Conservation (phyloP, 1,140 invertebrate species). For the Planococcus citri region DNA sequence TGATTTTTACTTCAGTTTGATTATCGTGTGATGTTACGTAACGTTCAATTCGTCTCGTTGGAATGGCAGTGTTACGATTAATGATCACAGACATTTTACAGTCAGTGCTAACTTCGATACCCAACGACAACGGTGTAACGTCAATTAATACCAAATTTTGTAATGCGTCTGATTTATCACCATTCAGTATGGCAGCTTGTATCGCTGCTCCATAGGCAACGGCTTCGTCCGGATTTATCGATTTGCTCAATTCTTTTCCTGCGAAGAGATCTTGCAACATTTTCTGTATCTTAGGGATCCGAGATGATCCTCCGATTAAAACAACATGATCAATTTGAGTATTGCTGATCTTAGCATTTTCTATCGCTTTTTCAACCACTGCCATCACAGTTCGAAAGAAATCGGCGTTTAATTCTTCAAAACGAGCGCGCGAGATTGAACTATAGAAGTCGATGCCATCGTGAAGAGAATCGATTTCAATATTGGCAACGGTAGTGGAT, state of each 20-base stretch:
- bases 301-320: conserved; percentile 55
- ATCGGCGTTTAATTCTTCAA: too few species aligned
- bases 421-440: conserved; percentile 43
- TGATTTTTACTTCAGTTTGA: conserved; percentile 90
- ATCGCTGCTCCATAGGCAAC: conserved; percentile 56
- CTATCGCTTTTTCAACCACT: conserved; percentile 56
- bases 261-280: conserved; percentile 38
- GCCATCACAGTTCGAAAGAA: conserved; percentile 65
- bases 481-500: conserved; percentile 84
- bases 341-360: conserved; percentile 55
- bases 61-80: too few species aligned
- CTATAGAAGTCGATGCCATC: conserved; percentile 26
- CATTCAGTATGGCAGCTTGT: conserved; percentile 91
- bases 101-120: conserved; percentile 87
- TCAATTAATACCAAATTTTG: conserved; percentile 91
- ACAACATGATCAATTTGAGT: conserved; percentile 52
- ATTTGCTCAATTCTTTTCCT: conserved; percentile 46
- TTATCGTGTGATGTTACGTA: conserved; percentile 97
- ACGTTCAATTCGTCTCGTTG: conserved; percentile 83
- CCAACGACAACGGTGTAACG: too few species aligned
- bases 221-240: conserved; percentile 67
- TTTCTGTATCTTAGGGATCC: conserved; percentile 44
- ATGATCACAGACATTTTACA: conserved; percentile 91
- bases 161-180: conserved; percentile 88
- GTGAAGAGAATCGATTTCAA: too few species aligned